phyloP scores from a whole-genome alignment of 2,888 invertebrate genomes.

The Andrena praecox region DNA sequence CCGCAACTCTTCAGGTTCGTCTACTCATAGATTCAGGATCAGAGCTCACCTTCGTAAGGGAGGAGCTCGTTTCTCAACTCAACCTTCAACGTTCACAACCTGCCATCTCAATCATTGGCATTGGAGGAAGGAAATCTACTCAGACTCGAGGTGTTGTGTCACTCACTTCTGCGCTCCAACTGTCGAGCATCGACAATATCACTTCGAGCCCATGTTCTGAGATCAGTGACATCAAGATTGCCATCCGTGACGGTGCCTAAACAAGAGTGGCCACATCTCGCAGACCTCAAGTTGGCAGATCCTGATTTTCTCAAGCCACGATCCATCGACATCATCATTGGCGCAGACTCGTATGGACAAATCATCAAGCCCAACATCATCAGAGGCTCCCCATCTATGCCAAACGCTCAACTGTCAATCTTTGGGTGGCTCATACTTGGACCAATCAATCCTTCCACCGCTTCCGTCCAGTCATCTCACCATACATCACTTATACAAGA shows the following conservation, averaged over 20 bases:
- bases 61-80: neutral
- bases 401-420: neutral
- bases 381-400: neutral
- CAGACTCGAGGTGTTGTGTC: neutral
- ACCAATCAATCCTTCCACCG: neutral
- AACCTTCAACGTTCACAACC: neutral
- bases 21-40: neutral
- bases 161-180: neutral
- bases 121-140: neutral
- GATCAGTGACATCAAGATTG: neutral
- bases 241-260: neutral
- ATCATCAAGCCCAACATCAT: slow-evolving; percentile 7
- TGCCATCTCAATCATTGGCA: neutral
- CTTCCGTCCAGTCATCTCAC: neutral
- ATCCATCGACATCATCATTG: neutral
- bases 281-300: neutral
- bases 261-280: neutral
- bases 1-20: neutral
- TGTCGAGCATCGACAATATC: too few relatives aligned
- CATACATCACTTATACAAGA: neutral
- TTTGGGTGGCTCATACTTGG: neutral
- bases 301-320: neutral
- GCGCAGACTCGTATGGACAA: neutral
- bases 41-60: neutral
- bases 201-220: neutral